phyloP scores from a whole-genome alignment of 2,113 vertebrate genomes.

The Xyliphius kryptos region DNA sequence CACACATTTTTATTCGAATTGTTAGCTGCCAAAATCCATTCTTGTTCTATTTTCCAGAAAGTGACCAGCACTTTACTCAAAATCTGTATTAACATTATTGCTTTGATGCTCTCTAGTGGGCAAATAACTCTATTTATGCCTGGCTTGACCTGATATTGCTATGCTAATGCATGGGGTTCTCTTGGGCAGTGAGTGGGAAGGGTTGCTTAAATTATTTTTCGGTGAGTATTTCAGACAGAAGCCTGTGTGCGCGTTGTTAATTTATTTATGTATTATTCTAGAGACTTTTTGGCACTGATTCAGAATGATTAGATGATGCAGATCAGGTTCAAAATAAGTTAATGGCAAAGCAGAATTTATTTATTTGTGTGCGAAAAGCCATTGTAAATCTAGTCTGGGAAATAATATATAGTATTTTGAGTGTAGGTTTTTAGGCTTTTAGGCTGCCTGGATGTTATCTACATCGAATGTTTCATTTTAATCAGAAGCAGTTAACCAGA shows the following conservation, averaged over 20 bases:
- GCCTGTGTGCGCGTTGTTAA: not conserved
- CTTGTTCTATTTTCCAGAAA: conserved; percentile 15
- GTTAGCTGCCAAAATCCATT: conserved; percentile 5
- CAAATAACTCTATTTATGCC: conserved; percentile 9
- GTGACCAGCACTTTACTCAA: conserved; percentile 2
- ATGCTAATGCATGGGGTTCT: not conserved
- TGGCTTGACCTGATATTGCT: not conserved
- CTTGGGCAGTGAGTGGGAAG: not conserved
- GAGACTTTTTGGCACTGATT: conserved; percentile 1
- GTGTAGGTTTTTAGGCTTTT: not conserved
- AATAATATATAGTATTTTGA: conserved; percentile 2
- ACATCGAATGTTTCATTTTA: not conserved
- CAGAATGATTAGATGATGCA: conserved; percentile 5
- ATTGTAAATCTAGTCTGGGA: not conserved
- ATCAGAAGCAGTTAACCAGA: not conserved
- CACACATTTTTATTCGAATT: not conserved
- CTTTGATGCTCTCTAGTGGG: not conserved
- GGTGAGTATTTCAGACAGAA: conserved; percentile 13
- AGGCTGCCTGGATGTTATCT: not conserved
- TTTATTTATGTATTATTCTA: not conserved
- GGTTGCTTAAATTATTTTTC: conserved; percentile 7
- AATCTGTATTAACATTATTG: conserved; percentile 6
- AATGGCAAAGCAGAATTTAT: conserved; percentile 1
- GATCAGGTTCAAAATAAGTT: not conserved
- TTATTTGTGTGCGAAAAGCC: not conserved